Conservation (phyloP, 2,797 vertebrate species). For the Sus cebifrons region DNA sequence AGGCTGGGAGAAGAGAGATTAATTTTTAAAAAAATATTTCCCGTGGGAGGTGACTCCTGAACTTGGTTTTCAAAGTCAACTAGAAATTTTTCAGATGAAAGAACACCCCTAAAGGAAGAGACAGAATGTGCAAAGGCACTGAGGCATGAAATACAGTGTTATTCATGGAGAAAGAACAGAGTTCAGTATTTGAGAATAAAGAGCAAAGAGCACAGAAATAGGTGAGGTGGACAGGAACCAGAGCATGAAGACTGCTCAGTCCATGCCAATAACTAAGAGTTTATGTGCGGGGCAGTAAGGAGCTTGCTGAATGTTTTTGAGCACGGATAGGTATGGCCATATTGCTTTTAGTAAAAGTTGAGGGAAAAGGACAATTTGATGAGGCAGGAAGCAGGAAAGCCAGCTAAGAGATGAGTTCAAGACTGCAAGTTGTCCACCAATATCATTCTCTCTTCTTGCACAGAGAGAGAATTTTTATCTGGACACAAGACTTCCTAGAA, state of each 20-base stretch:
- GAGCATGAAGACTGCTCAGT: background rate
- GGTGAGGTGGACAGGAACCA: background rate
- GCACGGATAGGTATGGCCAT: background rate
- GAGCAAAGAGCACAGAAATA: background rate
- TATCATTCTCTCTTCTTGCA: background rate
- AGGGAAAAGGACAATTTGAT: background rate
- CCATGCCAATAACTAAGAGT: background rate
- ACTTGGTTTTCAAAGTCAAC: background rate
- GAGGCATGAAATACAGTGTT: background rate
- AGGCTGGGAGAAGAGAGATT: background rate
- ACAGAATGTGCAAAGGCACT: background rate
- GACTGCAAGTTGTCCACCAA: background rate
- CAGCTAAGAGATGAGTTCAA: background rate
- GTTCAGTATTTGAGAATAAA: background rate
- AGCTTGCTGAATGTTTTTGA: background rate
- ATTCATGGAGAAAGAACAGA: background rate
- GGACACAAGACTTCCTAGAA: background rate
- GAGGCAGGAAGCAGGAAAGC: background rate
- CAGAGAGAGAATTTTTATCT: background rate
- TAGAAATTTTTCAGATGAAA: too few species aligned
- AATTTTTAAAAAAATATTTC: constrained; percentile 16
- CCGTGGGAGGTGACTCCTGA: background rate
- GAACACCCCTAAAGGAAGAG: background rate
- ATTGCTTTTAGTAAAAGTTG: background rate
- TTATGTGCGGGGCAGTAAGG: background rate